Evolutionary conservation across 2,888 invertebrate species (phyloP), one percentile per base, ranked within the genome.

Genomic region (Hirtodrosophila duncani): DNA sequence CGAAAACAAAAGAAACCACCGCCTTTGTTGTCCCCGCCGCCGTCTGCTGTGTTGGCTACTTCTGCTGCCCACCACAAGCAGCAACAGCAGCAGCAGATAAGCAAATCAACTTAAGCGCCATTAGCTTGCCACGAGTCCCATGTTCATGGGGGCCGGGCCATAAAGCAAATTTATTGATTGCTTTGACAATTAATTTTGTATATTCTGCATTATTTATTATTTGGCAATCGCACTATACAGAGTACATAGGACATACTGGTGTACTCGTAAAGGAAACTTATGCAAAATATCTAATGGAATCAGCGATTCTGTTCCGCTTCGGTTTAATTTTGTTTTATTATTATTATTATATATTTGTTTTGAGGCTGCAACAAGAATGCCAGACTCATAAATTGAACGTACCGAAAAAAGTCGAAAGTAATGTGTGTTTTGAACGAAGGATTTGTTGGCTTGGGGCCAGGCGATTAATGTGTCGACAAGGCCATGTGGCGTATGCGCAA

Each of bases 161-260:
- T 72, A 64, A 72, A 79, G 36, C 44, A 36, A 65, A 71, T 63
- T 77, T 77, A 74, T 74, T 63, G 72, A 80, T 77, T 74, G 80
- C 67, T 71, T 71, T 71, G 62, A 77, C 80, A 72, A 72, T 75
- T 64, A 67, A 62, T 37, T 61, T 72, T 61, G 67, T 51, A 66
- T 67, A 61, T 45, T 52, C 30, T 38, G 45, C 44, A 39, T 62
- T 78, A 69, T 66, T 63, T 66, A 53, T 51, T 48, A 42, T 16
- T 27, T 11, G 11, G 31, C 31, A 36, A 37, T 13, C 10, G 30
- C n/a, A 17, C 20, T 18, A 21, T 21, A 37, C 27, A 9, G 27
- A 48, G 41, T n/a, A 41, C 26, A 49, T 38, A 48, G 33, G 16
- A 44, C 17, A 29, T 17, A 26, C 3, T 18, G 10, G 29, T 1